Conservation (phyloP, 2,113 vertebrate species). For the Myotis lucifugus region DNA sequence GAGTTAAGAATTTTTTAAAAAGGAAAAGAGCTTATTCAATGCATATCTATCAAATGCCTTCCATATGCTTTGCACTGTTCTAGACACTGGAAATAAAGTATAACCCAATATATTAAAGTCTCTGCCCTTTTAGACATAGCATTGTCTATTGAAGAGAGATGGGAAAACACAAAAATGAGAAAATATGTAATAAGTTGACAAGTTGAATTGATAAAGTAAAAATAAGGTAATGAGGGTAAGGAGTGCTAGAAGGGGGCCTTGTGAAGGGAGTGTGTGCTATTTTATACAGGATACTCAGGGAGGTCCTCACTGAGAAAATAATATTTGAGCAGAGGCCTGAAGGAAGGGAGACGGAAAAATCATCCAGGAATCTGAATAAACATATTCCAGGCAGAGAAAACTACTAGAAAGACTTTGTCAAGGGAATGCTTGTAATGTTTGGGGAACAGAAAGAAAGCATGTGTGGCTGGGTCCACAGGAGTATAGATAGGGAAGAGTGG, state of each 20-base stretch:
- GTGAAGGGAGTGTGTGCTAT: rapidly evolving
- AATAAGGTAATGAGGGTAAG: background rate
- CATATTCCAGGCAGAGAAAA: background rate
- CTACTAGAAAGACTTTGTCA: background rate
- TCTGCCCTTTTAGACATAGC: background rate
- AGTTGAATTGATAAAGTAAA: background rate
- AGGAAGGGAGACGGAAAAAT: background rate
- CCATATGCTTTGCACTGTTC: background rate
- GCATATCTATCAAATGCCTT: background rate
- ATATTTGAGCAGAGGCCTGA: background rate
- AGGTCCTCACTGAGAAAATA: background rate
- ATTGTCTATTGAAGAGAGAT: background rate
- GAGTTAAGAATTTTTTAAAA: background rate
- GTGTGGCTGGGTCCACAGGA: background rate
- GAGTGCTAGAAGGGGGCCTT: background rate
- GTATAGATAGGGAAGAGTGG: background rate
- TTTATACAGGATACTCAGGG: background rate
- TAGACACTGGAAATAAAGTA: background rate
- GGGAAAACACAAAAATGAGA: background rate
- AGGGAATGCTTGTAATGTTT: background rate
- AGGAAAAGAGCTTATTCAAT: background rate
- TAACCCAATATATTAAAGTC: background rate
- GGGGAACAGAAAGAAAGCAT: background rate
- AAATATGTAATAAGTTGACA: background rate
- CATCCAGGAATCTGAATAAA: background rate